phyloP scores from a whole-genome alignment of 2,797 vertebrate genomes.

The Coregonus ussuriensis region DNA sequence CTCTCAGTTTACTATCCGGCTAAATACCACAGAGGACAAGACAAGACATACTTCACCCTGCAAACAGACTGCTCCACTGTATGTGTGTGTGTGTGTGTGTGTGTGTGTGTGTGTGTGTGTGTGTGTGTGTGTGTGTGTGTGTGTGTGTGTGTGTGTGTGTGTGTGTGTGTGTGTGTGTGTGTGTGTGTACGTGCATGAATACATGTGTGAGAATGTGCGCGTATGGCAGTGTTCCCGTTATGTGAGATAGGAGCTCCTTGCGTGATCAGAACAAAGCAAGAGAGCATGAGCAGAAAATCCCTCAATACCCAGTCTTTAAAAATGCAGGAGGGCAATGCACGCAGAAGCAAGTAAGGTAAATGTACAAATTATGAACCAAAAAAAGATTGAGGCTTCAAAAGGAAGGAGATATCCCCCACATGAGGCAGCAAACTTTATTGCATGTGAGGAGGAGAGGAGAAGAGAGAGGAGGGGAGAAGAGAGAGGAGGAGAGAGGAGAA shows the following conservation, averaged over 20 bases:
- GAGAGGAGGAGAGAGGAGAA: neutral
- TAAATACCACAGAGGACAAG: too few species aligned
- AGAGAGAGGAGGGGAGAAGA: too few species aligned
- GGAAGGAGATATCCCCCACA: constrained; percentile 77
- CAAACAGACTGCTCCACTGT: too few species aligned
- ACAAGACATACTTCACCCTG: too few species aligned
- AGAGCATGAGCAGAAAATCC: constrained; percentile 86
- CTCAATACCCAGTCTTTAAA: constrained; percentile 88
- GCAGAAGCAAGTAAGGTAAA: constrained; percentile 82
- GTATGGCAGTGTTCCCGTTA: constrained; percentile 60
- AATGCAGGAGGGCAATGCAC: constrained; percentile 87
- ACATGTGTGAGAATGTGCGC: constrained; percentile 26
- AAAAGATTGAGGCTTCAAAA: constrained; percentile 71
- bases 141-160: constrained; percentile 3
- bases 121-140: constrained; percentile 10
- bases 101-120: constrained; percentile 12
- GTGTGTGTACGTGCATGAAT: constrained; percentile 18
- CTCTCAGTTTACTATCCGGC: too few species aligned
- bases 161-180: neutral
- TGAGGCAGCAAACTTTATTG: constrained; percentile 75
- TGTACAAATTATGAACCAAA: constrained; percentile 78
- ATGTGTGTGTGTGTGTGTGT: neutral
- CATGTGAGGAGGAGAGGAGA: constrained; percentile 47
- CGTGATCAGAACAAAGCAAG: constrained; percentile 84
- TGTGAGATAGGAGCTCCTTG: constrained; percentile 78